Evolutionary conservation across 2,888 invertebrate genomes (phyloP), one percentile per base, ranked within the genome.

Genomic region (Xylota sylvarum): DNA sequence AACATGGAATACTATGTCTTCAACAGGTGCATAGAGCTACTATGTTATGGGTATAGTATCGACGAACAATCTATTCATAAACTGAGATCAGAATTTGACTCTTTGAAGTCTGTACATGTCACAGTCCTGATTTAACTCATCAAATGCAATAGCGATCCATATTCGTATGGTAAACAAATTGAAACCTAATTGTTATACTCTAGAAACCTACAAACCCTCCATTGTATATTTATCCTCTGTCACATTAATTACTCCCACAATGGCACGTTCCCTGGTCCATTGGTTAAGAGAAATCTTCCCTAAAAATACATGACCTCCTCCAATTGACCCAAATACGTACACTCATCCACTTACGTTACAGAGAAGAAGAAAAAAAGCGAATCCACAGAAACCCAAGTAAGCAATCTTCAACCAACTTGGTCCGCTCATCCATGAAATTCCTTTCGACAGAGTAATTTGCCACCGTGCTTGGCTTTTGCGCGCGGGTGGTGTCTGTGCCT

Each of bases 251-350:
- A 67, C 46, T 32, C 23, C 60, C 19, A 43, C 17, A 19, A 10
- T 9, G 58, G 17, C 37, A 69, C 48, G 30, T 73, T 19, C 19
- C 12, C 9, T 30, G 40, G 14, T 58, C 35, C 58, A 32, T 56
- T 14, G 23, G 58, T 40, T 5, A 62, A 37, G 67, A 43, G 46
- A 65, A 69, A 74, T 76, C 62, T 70, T 80, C 64, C 72, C 46
- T 65, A 56, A 84, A 80, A 80, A 62, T 73, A 70, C 64, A 65
- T 76, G 70, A 80, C 84, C 80, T 64, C 76, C 50, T 70, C 80
- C 80, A 85, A 80, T 85, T 85, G 84, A 85, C 84, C 84, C 65
- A 76, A 65, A 80, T 85, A 56, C 23, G 23, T 23, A 23, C 64
- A 56, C 64, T 58, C 74, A 80, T 80, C 70, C 80, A 65, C 64